Percentiles rank a stretch among this genome's conserved stretches.
These are phyloP conservation scores for Triops cancriformis DNA, from an alignment of 1,140 invertebrate species.

Conservation along the genomic window DNA sequence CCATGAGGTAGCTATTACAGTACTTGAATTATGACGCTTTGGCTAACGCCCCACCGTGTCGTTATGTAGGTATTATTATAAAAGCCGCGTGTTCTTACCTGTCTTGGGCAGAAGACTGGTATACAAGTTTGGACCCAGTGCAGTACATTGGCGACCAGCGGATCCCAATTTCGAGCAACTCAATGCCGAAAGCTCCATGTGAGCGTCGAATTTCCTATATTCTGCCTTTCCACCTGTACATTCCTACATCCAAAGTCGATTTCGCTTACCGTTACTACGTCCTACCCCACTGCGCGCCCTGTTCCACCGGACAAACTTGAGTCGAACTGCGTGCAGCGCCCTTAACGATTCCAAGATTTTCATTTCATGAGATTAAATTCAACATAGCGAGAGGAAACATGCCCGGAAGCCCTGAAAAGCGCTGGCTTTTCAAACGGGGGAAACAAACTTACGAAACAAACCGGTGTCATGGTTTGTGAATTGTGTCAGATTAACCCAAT, in stretches of 20 bases:
- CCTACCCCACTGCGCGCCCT: background rate
- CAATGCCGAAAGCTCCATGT: background rate
- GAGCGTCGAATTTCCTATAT: background rate
- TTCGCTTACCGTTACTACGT: background rate
- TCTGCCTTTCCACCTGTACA: background rate
- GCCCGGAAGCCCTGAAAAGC: too few relatives aligned
- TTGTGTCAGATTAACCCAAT: background rate
- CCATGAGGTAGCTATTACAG: slow-evolving; percentile 62
- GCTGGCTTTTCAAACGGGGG: too few relatives aligned
- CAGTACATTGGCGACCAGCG: slow-evolving; percentile 59
- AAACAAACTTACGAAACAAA: background rate
- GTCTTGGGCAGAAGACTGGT: slow-evolving; percentile 71
- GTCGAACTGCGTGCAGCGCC: background rate
- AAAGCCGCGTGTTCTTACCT: slow-evolving; percentile 66
- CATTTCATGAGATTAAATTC: background rate
- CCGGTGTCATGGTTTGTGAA: background rate
- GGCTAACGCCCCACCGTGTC: slow-evolving; percentile 19
- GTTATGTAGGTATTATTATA: slow-evolving; percentile 68
- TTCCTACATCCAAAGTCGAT: background rate
- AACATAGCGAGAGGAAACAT: too few relatives aligned
- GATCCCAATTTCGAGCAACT: slow-evolving; percentile 51
- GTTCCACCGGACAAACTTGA: background rate
- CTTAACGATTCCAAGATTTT: background rate
- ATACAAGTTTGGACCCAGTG: slow-evolving; percentile 75
- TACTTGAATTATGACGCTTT: slow-evolving; percentile 17